Base-by-base conservation (phyloP, 1,140 invertebrate genomes). In the Apis laboriosa region DNA sequence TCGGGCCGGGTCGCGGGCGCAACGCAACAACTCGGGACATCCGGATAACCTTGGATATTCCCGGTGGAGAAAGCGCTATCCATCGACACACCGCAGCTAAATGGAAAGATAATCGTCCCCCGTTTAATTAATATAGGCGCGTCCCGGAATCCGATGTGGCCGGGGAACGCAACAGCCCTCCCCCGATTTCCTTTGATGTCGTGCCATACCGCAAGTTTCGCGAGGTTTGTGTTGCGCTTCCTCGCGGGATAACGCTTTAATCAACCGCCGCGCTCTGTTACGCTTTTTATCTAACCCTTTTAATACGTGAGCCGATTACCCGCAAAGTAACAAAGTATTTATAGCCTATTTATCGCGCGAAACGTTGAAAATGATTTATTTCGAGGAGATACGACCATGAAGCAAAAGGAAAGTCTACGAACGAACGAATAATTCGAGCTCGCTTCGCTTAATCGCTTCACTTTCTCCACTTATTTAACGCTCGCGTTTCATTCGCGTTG, bases 71-170 rank as follows among this genome's bases (percentile, higher is more conserved):
- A 71, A n/a, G 76, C 51, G 28, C 72, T 72, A 78, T 53, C 66
- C 75, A 56, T 70, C 75, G 66, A 28, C n/a, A 21, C n/a, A 8
- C 43, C 28, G 21, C 0, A 19, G 49, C 58, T 66, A 72, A 83
- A 78, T 63, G 58, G 67, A 55, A 64, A 78, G 81, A 78, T 83
- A 83, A 82, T 82, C 80, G 73, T 66, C 17, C 51, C 15, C 51
- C 67, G 75, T 83, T 83, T 83, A 83, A 83, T 83, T 83, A 83
- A 83, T 78, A 83, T 83, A 60, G 21, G 51, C 51, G 51, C 67
- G 66, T 71, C 58, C 53, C 34, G 75, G 76, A 78, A 71, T 71
- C 28, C 17, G n/a, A 78, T 28, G 21, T 51, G 53, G 53, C 55
- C 19, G 56, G 51, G n/a, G 70, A 71, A 55, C 28, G 24, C 34